These are phyloP conservation scores for Omphaloscelis lunosa DNA, from an alignment of 2,888 invertebrate genomes.

Conservation along the genomic window DNA sequence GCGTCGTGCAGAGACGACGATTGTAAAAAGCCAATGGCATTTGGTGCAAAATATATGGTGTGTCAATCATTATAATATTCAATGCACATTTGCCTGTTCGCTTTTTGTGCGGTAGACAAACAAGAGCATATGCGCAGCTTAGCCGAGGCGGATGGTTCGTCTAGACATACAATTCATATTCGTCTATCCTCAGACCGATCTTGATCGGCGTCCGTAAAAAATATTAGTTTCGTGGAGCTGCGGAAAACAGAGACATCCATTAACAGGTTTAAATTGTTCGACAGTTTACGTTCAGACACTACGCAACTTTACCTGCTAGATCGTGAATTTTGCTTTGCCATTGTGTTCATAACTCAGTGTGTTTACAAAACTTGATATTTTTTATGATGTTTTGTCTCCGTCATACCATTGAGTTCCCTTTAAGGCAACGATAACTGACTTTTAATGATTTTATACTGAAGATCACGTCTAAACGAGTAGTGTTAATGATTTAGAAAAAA, in stretches of 20 bases:
- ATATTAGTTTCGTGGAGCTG: constrained; percentile 71
- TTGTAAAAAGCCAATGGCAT: constrained; percentile 74
- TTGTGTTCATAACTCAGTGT: not conserved
- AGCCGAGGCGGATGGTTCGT: constrained; percentile 80
- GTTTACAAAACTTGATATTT: constrained; percentile 19
- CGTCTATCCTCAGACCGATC: constrained; percentile 83
- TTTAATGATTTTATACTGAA: no score
- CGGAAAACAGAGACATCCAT: constrained; percentile 77
- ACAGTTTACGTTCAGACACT: constrained; percentile 38
- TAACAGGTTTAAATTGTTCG: constrained; percentile 73
- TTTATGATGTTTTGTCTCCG: constrained; percentile 13
- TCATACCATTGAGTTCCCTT: not conserved
- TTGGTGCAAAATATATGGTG: constrained; percentile 73
- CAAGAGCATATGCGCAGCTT: constrained; percentile 74
- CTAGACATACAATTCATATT: constrained; percentile 82
- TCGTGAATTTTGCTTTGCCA: constrained; percentile 2
- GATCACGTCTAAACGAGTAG: no score
- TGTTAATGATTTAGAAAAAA: no score
- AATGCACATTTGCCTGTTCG: constrained; percentile 77
- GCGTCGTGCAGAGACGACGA: constrained; percentile 69
- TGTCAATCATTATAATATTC: constrained; percentile 79
- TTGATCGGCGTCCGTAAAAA: constrained; percentile 77
- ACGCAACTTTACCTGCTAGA: constrained; percentile 29
- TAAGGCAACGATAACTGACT: not conserved
- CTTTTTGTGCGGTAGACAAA: constrained; percentile 72